Percentiles rank a stretch among this genome's conserved stretches.
Evolutionary conservation across 92 coral and sea anemone species (phyloP).

Genomic region (Scolanthus callimorphus): DNA sequence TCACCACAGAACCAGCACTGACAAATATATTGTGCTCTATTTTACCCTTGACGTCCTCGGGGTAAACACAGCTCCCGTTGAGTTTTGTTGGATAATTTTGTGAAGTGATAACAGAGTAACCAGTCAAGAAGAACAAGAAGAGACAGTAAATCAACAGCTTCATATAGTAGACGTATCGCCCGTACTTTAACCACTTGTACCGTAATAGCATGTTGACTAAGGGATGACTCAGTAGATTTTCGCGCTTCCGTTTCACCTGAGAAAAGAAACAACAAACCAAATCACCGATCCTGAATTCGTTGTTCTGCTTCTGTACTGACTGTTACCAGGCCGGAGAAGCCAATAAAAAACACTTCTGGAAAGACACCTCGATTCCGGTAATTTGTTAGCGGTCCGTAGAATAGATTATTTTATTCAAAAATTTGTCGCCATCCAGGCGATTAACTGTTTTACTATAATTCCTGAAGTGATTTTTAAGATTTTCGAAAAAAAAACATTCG

Average conservation of each 20-base stretch:
- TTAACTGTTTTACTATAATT: too few species aligned
- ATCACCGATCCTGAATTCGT: too few species aligned
- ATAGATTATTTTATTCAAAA: too few species aligned
- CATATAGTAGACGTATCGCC: constrained; percentile 73
- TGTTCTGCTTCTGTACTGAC: too few species aligned
- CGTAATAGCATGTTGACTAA: constrained; percentile 68
- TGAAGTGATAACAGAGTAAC: constrained; percentile 61
- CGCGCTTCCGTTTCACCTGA: constrained; percentile 72
- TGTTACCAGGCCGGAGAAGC: too few species aligned
- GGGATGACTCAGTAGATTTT: constrained; percentile 73
- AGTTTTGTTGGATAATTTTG: constrained; percentile 12
- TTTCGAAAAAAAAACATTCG: too few species aligned
- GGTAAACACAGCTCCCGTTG: constrained; percentile 1
- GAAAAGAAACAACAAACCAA: not conserved
- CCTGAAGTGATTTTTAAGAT: too few species aligned
- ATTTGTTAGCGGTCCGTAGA: too few species aligned
- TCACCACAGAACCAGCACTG: constrained; percentile 60
- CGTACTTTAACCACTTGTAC: constrained; percentile 81
- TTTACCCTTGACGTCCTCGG: not conserved
- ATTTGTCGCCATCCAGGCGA: too few species aligned
- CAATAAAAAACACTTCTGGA: too few species aligned
- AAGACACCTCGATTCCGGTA: too few species aligned
- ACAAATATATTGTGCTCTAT: constrained; percentile 55
- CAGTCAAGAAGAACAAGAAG: constrained; percentile 78
- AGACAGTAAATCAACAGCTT: constrained; percentile 63